Conservation (phyloP, 2,888 invertebrate genomes). For the Brachypalpus laphriformis region DNA sequence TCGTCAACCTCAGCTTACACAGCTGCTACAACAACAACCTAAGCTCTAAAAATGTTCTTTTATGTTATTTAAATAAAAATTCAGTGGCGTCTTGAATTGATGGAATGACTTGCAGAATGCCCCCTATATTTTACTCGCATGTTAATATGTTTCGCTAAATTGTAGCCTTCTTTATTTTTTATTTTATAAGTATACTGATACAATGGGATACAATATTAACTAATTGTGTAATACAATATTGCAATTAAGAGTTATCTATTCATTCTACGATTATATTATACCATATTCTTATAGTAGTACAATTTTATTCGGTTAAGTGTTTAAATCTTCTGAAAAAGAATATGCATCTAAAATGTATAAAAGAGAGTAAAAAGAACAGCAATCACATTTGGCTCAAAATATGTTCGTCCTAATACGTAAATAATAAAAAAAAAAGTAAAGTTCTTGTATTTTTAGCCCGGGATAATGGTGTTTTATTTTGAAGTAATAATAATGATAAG, state of each 20-base stretch:
- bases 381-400: background rate
- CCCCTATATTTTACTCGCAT: background rate
- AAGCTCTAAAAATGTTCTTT: too few relatives aligned
- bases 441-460: background rate
- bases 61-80: too few relatives aligned
- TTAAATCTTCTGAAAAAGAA: background rate
- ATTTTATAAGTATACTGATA: background rate
- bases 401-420: background rate
- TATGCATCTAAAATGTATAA: background rate
- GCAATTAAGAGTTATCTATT: background rate
- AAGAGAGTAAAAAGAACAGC: background rate
- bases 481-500: too few relatives aligned
- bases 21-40: too few relatives aligned
- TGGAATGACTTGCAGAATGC: too few relatives aligned
- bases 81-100: too few relatives aligned
- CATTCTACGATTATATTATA: background rate
- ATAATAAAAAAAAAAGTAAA: background rate
- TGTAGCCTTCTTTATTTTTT: too few relatives aligned
- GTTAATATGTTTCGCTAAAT: background rate
- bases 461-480: background rate
- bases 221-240: slow-evolving; percentile 1
- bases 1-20: too few relatives aligned
- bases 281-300: background rate
- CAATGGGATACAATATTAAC: background rate
- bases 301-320: slow-evolving; percentile 5